phyloP scores from a whole-genome alignment of 2,888 invertebrate species.

The Hermaeophaga mercurialis region DNA sequence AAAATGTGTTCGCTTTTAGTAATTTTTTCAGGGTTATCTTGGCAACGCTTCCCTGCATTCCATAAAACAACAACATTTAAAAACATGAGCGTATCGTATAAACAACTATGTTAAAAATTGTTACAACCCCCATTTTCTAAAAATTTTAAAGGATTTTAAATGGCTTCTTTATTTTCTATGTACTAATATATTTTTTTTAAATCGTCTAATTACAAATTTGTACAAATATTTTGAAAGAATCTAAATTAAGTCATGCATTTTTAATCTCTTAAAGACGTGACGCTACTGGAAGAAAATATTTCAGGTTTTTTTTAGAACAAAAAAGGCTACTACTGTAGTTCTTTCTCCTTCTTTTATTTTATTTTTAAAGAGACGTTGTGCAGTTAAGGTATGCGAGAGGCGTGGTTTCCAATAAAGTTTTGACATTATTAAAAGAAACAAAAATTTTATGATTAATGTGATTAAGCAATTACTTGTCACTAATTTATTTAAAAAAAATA shows the following conservation, averaged over 20 bases:
- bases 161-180: too few relatives aligned
- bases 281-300: constrained; percentile 45
- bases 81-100: constrained; percentile 37
- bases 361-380: constrained; percentile 33
- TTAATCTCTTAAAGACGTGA: neutral
- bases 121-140: too few relatives aligned
- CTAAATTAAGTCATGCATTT: too few relatives aligned
- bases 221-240: too few relatives aligned
- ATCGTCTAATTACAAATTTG: too few relatives aligned
- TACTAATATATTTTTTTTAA: too few relatives aligned
- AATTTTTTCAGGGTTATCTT: constrained; percentile 30
- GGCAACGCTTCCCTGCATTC: constrained; percentile 31
- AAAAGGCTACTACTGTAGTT: constrained; percentile 38
- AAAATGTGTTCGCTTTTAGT: constrained; percentile 23
- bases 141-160: too few relatives aligned
- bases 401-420: constrained; percentile 30
- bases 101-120: too few relatives aligned
- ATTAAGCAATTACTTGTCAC: constrained; percentile 22
- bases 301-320: constrained; percentile 39
- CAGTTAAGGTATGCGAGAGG: constrained; percentile 30
- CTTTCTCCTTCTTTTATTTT: constrained; percentile 37
- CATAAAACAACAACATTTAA: constrained; percentile 39
- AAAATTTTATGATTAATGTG: constrained; percentile 24
- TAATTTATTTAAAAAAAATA: constrained; percentile 19
- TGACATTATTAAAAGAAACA: constrained; percentile 29